Base-by-base conservation (phyloP, 1,140 invertebrate species). In the Caenorhabditis inopinata region DNA sequence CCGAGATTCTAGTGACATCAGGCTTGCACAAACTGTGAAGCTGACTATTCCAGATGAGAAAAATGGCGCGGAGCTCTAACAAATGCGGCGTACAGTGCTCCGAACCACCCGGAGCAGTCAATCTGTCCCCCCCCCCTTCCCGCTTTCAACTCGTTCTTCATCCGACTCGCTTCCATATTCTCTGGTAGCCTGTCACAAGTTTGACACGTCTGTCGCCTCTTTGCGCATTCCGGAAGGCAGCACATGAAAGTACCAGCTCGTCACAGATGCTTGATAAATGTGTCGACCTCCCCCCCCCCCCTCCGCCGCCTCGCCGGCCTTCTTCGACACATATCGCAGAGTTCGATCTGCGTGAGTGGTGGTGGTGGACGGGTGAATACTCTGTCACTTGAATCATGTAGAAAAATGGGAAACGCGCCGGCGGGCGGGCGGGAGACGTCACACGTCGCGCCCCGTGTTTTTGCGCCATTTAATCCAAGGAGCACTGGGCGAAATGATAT, bases 261-360 rank as follows among this genome's bases (percentile, higher is more conserved):
- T 68, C 58, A 68, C 58, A 68, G 29, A 68, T 68, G 35, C 38
- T 68, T 68, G 58, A 68, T 68, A 68, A 38, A 68, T 68, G 32
- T 9, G 14, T 32, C 21, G 51, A 58, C 51, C 58, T 68, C 58
- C 38, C 16, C 32, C n/a, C 18, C 53, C 12, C 27, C 27, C 49
- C 7, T 25, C n/a, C 6, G 5, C 6, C 5, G 6, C 14, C 38
- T 42, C 14, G 6, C 14, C 38, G 38, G 14, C 38, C 38, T 42
- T 14, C 38, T 42, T 42, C 6, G 38, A 42, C 5, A 7, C 5
- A 32, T 68, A 68, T 68, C 58, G 35, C 2, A 68, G 58, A 68
- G 32, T 68, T 38, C 58, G 32, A 68, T 68, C 58, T 68, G 21
- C 27, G 12, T 9, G 51, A 58, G 27, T 6, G 23, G n/a, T 16